A percentile compares a stretch with the other conserved stretches of the same genome.
Evolutionary conservation across 2,797 vertebrate genomes (phyloP).

Genomic region (Xyrichtys novacula): DNA sequence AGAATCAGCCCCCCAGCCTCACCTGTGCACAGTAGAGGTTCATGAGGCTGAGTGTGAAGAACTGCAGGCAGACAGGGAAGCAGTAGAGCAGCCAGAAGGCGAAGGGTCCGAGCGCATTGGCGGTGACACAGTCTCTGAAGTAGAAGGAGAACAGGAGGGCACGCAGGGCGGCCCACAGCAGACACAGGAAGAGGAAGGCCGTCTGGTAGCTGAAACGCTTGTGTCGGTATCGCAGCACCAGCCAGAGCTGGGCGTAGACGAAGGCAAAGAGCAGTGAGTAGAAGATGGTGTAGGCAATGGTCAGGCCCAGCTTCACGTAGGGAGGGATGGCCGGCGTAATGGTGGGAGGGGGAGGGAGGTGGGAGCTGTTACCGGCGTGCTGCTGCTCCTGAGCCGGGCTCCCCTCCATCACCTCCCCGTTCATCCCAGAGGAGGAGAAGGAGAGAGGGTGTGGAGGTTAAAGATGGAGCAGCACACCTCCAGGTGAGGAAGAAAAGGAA

Average conservation of each 20-base stretch:
- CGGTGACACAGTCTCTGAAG: constrained; percentile 92
- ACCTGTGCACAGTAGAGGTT: constrained; percentile 97
- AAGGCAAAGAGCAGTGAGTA: constrained; percentile 93
- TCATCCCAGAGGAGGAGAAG: constrained; percentile 47
- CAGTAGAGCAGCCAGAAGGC: constrained; percentile 96
- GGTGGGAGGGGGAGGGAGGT: constrained; percentile 85
- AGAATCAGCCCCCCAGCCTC: constrained; percentile 44
- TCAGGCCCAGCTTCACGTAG: constrained; percentile 92
- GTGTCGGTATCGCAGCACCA: constrained; percentile 92
- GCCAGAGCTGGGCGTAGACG: constrained; percentile 93
- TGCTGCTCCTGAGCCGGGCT: constrained; percentile 43
- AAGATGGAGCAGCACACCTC: not conserved
- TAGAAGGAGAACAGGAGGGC: constrained; percentile 96
- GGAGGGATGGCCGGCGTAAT: constrained; percentile 91
- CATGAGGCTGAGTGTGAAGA: constrained; percentile 95
- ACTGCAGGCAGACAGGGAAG: constrained; percentile 96
- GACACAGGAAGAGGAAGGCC: constrained; percentile 93
- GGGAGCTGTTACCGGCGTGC: constrained; percentile 60
- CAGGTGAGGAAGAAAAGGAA: constrained; percentile 9
- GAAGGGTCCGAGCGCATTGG: constrained; percentile 90
- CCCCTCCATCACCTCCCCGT: constrained; percentile 65
- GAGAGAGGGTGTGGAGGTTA: not conserved
- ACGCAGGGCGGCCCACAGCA: constrained; percentile 93
- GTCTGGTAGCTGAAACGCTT: constrained; percentile 96
- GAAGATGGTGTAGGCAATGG: constrained; percentile 90